Evolutionary conservation across 2,888 invertebrate species (phyloP).

Genomic region (Aphodius granarius): DNA sequence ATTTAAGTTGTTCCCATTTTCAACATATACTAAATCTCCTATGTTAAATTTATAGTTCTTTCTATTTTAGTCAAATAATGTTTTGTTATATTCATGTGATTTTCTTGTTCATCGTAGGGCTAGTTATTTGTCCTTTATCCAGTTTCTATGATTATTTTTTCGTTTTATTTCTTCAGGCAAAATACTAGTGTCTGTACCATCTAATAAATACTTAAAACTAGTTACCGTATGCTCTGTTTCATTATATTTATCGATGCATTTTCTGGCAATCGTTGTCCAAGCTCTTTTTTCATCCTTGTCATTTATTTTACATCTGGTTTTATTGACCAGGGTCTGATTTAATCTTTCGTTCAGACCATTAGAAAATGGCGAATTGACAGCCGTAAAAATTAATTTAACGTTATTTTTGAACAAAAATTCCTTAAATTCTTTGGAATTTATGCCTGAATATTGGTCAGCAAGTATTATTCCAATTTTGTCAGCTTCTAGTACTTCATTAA

Average conservation of each 20-base stretch:
- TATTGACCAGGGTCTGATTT: not conserved
- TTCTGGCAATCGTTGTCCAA: too few relatives aligned
- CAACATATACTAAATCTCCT: slow-evolving; percentile 14
- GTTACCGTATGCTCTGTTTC: slow-evolving; percentile 37
- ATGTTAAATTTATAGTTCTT: slow-evolving; percentile 4
- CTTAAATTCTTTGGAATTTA: slow-evolving; percentile 6
- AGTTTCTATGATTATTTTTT: not conserved
- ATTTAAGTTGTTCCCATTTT: slow-evolving; percentile 19
- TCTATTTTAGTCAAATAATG: slow-evolving; percentile 11
- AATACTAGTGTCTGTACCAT: slow-evolving; percentile 30
- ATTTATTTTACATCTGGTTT: not conserved
- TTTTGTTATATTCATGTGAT: slow-evolving; percentile 4
- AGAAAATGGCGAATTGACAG: not conserved
- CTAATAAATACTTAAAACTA: slow-evolving; percentile 30
- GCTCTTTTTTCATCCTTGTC: not conserved
- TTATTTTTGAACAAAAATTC: not conserved
- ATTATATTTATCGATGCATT: slow-evolving; percentile 38
- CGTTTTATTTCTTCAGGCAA: slow-evolving; percentile 26
- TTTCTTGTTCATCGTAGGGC: not conserved
- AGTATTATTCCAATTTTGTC: not conserved
- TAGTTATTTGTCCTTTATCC: not conserved
- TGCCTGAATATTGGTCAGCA: not conserved
- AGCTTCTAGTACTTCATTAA: slow-evolving; percentile 3
- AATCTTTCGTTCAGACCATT: slow-evolving; percentile 5
- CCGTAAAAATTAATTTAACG: not conserved